Evolutionary conservation across 1,140 invertebrate genomes (phyloP), one percentile per base, ranked within the genome.

Genomic region (Kradibia gibbosae): DNA sequence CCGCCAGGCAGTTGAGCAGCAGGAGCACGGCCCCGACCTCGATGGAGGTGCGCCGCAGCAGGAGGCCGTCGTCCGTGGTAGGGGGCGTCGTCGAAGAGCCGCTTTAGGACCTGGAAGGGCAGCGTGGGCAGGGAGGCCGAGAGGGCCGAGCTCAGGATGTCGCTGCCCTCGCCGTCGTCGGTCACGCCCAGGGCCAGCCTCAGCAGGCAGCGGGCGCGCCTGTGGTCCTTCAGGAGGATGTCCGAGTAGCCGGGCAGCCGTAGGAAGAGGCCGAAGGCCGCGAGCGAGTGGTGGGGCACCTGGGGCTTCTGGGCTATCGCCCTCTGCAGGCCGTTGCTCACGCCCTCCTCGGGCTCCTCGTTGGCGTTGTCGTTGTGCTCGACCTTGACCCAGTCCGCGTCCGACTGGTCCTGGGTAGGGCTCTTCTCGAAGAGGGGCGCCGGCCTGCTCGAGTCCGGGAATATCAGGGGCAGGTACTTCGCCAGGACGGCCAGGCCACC

Each of bases 401-500:
- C 92, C 0, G 89, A 87, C 72, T 91, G 89, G 39, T 93, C 92
- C 0, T 92, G 89, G 5, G 91, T 91, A 1, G 91, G 88, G 42
- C 91, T 90, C 83, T 94, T 94, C 77, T 93, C 93, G 20, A 91
- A 86, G 62, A 88, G 88, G 39, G 88, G 84, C 31, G 87, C 89
- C 42, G 91, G 89, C 25, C 92, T 90, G 42, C 93, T 93, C 13
- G 95, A 93, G 84, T 97, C 95, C n/a, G 96, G 95, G 91, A 97
- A 97, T 20, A 97, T 93, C 0, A 97, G 92, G 0, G 97, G 97
- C 85, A 98, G 91, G 86, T 97, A 95, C 84, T 96, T 95, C 0
- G 97, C 97, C 25, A 98, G 90, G 34, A 98, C 91, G 8, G 96
- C 96, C 65, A 98, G 92, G n/a, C 97, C 97, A 42, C 97, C 97